Conservation (phyloP, 2,113 vertebrate species). For the Sinocyclocheilus rhinocerous region DNA sequence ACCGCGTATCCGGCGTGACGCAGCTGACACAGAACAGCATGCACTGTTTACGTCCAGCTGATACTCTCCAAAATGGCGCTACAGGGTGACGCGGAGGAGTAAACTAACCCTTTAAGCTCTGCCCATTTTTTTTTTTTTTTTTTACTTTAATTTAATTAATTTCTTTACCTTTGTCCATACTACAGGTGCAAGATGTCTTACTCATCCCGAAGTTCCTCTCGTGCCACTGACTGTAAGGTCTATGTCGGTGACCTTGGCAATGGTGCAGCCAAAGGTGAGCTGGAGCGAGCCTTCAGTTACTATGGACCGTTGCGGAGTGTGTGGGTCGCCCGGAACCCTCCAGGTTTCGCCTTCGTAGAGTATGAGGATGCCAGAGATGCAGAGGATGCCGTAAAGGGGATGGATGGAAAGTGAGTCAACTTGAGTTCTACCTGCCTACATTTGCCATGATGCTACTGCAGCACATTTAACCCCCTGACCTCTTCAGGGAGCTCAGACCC, state of each 20-base stretch:
- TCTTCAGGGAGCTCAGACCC: constrained; percentile 45
- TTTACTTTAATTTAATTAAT: not conserved
- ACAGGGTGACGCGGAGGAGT: too few relatives aligned
- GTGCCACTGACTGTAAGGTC: constrained; percentile 77
- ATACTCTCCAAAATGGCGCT: too few relatives aligned
- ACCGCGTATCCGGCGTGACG: too few relatives aligned
- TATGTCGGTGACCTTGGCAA: constrained; percentile 81
- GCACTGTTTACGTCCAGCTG: too few relatives aligned
- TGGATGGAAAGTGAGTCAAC: constrained; percentile 81
- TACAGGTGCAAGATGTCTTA: constrained; percentile 67
- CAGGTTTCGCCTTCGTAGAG: constrained; percentile 82
- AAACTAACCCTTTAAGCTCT: not conserved
- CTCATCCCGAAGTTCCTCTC: constrained; percentile 77
- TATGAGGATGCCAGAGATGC: constrained; percentile 82
- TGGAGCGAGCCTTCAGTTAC: constrained; percentile 82
- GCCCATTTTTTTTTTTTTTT: too few relatives aligned
- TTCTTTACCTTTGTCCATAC: not conserved
- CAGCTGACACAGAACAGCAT: too few relatives aligned
- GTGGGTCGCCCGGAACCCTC: constrained; percentile 82
- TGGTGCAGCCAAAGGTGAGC: constrained; percentile 80
- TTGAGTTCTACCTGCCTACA: constrained; percentile 15
- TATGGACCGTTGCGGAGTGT: constrained; percentile 80
- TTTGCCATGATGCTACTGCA: constrained; percentile 30
- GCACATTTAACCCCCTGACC: constrained; percentile 48
- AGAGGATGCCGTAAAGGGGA: constrained; percentile 81